Evolutionary conservation across 2,113 vertebrate genomes (phyloP).

Genomic region (Istiophorus platypterus): DNA sequence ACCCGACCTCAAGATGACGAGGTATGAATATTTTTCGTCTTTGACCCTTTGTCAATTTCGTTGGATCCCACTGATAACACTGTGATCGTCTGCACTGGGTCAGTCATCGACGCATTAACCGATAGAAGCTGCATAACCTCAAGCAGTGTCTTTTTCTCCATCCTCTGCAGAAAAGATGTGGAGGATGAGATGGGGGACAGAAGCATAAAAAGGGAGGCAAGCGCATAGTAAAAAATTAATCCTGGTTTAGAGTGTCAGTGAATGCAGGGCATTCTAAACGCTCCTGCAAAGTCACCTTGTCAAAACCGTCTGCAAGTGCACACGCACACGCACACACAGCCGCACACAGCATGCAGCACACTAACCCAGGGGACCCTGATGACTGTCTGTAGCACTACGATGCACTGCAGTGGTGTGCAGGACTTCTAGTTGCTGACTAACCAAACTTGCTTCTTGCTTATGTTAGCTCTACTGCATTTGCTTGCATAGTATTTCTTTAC

Average conservation of each 20-base stretch:
- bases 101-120: background rate
- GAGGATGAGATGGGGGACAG: background rate
- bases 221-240: conserved; percentile 46
- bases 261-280: background rate
- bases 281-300: conserved; percentile 58
- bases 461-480: conserved; percentile 35
- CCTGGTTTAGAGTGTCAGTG: background rate
- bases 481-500: conserved; percentile 27
- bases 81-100: conserved; percentile 8
- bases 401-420: conserved; percentile 64
- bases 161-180: conserved; percentile 17
- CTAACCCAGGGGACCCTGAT: conserved; percentile 56
- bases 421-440: conserved; percentile 67
- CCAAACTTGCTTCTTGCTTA: conserved; percentile 51
- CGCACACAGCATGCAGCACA: conserved; percentile 16
- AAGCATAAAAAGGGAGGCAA: background rate
- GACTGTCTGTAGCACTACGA: conserved; percentile 24
- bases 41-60: background rate
- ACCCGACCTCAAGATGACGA: background rate
- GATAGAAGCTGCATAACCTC: background rate
- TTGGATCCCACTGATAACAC: background rate
- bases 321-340: background rate
- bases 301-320: conserved; percentile 24
- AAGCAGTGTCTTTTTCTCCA: background rate
- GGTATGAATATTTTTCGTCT: background rate